Conservation (phyloP, 2,888 invertebrate species). For the Stenurella melanura region DNA sequence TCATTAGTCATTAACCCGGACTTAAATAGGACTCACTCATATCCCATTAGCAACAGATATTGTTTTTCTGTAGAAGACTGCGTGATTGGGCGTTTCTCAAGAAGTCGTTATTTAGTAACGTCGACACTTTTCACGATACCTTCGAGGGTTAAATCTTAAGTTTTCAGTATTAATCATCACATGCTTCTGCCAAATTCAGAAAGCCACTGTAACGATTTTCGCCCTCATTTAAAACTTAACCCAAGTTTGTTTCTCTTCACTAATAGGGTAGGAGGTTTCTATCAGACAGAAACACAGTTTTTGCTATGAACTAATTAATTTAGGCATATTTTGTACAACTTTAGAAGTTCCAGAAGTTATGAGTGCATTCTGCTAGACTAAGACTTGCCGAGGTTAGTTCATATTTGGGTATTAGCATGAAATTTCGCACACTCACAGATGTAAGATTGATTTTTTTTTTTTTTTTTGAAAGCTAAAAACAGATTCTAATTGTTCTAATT, state of each 20-base stretch:
- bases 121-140: not conserved
- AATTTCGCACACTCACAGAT: too few species aligned
- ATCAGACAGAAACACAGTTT: not conserved
- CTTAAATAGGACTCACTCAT: not conserved
- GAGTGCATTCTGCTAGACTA: too few species aligned
- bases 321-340: not conserved
- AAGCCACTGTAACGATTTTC: not conserved
- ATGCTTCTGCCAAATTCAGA: not conserved
- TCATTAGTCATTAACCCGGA: too few species aligned
- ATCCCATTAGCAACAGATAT: not conserved
- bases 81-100: not conserved
- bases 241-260: not conserved
- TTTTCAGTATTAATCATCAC: not conserved
- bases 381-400: too few species aligned
- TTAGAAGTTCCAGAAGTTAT: too few species aligned
- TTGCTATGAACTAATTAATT: not conserved
- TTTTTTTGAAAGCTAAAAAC: too few species aligned
- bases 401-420: too few species aligned
- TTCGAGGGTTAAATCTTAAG: not conserved
- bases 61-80: not conserved
- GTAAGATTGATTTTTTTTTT: too few species aligned
- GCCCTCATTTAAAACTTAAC: constrained; percentile 2
- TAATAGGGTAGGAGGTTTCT: not conserved
- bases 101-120: not conserved
- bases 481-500: too few species aligned